These are phyloP conservation scores for Leptinotarsa undecemlineata DNA, from an alignment of 1,140 invertebrate genomes.

Conservation along the genomic window DNA sequence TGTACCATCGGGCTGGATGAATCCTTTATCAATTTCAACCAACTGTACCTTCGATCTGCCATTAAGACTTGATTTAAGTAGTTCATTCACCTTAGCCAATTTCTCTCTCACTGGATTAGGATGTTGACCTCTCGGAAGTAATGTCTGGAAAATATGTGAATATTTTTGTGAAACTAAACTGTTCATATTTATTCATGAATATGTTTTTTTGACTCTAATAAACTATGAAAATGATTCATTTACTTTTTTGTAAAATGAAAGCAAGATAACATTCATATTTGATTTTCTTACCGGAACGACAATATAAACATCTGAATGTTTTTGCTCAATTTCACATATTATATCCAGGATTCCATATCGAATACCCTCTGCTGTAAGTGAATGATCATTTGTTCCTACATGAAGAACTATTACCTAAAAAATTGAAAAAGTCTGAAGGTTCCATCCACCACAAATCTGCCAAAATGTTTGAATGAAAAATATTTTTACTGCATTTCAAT, in stretches of 20 bases:
- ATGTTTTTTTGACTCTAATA: no score
- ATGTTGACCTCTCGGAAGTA: constrained; percentile 81
- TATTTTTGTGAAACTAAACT: no score
- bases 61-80: constrained; percentile 66
- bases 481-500: no score
- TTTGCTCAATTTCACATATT: constrained; percentile 71
- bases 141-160: constrained; percentile 61
- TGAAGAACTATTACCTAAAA: constrained; percentile 80
- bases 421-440: constrained; percentile 22
- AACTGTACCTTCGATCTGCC: constrained; percentile 68
- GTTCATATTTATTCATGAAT: no score
- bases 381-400: constrained; percentile 86
- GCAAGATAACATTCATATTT: constrained; percentile 35
- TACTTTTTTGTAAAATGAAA: no score
- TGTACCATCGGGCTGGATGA: constrained; percentile 75
- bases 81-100: constrained; percentile 72
- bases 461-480: no score
- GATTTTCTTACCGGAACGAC: constrained; percentile 74
- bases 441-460: no score
- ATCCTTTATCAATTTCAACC: constrained; percentile 73
- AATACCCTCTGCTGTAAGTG: constrained; percentile 75
- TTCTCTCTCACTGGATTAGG: constrained; percentile 79
- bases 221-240: no score
- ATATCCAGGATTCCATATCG: constrained; percentile 80
- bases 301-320: constrained; percentile 77